These are phyloP conservation scores for Molorchus minor DNA, from an alignment of 2,888 invertebrate species.

Conservation along the genomic window DNA sequence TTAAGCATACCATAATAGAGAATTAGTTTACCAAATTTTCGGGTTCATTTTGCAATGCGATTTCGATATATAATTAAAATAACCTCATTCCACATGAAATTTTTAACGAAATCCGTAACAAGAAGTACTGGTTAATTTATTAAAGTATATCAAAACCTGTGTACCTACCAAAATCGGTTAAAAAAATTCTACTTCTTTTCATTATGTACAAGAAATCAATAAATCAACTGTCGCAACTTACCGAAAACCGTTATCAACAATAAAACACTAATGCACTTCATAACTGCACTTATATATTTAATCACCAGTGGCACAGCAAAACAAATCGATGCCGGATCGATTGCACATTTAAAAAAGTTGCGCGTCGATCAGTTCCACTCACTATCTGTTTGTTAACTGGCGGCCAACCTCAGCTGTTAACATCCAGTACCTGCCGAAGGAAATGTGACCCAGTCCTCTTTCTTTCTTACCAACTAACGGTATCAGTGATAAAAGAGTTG, in stretches of 20 bases:
- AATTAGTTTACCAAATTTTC: constrained; percentile 2
- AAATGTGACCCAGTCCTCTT: constrained; percentile 45
- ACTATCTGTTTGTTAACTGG: constrained; percentile 23
- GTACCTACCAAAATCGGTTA: constrained; percentile 5
- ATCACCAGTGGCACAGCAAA: constrained; percentile 29
- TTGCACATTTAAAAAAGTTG: constrained; percentile 29
- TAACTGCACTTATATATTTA: constrained; percentile 36
- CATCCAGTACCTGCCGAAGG: constrained; percentile 31
- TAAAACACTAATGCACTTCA: constrained; percentile 49
- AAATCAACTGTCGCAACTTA: constrained; percentile 32
- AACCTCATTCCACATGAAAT: constrained; percentile 29
- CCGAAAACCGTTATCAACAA: constrained; percentile 51
- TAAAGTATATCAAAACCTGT: constrained; percentile 28
- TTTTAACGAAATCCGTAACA: constrained; percentile 17
- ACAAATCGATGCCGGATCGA: constrained; percentile 21
- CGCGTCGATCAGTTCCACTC: constrained; percentile 24
- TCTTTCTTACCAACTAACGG: constrained; percentile 51
- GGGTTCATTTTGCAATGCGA: constrained; percentile 3
- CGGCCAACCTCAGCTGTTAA: constrained; percentile 30
- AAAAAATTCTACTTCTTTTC: constrained; percentile 11
- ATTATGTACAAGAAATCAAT: neutral
- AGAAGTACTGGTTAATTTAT: constrained; percentile 9
- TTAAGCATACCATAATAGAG: neutral
- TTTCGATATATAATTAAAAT: constrained; percentile 19
- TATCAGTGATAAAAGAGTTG: constrained; percentile 48